phyloP scores from a whole-genome alignment of 2,888 invertebrate genomes.

The Metellina segmentata region DNA sequence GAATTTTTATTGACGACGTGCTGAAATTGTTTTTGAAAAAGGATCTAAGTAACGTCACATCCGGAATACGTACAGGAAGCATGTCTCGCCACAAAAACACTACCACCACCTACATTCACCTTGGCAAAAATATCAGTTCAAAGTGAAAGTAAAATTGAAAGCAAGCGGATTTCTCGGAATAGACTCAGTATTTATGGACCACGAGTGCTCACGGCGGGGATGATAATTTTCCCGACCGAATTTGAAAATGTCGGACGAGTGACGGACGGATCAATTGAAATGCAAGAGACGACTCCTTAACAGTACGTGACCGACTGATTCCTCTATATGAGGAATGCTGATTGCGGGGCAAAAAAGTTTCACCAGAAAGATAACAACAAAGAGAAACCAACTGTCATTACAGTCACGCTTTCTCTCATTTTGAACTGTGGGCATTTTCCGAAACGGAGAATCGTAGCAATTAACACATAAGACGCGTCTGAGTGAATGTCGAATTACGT shows the following conservation, averaged over 20 bases:
- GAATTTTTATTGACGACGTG: not conserved
- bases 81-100: too few species aligned
- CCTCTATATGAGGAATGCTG: not conserved
- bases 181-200: not conserved
- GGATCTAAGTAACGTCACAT: too few species aligned
- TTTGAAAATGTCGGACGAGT: not conserved
- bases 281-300: not conserved
- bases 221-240: not conserved
- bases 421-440: not conserved
- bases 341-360: not conserved
- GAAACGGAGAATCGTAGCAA: slow-evolving; percentile 20
- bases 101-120: too few species aligned
- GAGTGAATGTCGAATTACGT: slow-evolving; percentile 24
- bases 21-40: not conserved
- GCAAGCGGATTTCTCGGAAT: not conserved
- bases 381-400: slow-evolving; percentile 27
- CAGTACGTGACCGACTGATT: slow-evolving; percentile 16
- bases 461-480: slow-evolving; percentile 28
- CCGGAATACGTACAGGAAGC: too few species aligned
- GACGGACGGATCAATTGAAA: not conserved
- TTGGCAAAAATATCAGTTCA: not conserved
- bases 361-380: not conserved
- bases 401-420: slow-evolving; percentile 26
- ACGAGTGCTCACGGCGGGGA: not conserved
- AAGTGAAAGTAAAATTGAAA: not conserved